Evolutionary conservation across 2,888 invertebrate genomes (phyloP).

Genomic region (Odontocerum albicorne): DNA sequence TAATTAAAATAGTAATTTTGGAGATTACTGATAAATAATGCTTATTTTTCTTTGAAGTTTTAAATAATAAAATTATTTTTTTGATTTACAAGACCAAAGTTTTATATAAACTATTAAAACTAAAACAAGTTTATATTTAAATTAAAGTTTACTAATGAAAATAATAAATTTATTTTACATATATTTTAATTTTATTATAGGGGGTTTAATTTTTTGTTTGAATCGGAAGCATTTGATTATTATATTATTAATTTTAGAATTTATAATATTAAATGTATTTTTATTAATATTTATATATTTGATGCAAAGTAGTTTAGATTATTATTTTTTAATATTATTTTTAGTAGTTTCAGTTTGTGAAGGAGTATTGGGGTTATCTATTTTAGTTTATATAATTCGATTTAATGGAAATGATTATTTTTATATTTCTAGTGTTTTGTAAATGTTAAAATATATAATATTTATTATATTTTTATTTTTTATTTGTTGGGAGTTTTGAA

Average conservation of each 20-base stretch:
- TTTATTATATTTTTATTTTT: conserved; percentile 55
- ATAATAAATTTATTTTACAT: conserved; percentile 48
- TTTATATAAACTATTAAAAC: conserved; percentile 69
- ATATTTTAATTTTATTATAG: conserved; percentile 54
- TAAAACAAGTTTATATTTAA: no score
- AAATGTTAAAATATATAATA: conserved; percentile 61
- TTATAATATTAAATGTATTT: conserved; percentile 61
- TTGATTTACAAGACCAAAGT: conserved; percentile 71
- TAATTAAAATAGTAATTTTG: conserved; percentile 70
- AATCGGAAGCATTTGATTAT: conserved; percentile 62
- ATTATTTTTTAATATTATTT: conserved; percentile 63
- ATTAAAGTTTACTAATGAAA: no score
- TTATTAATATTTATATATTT: conserved; percentile 54
- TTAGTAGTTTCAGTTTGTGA: conserved; percentile 67
- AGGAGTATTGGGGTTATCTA: conserved; percentile 62
- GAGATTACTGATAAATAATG: conserved; percentile 64
- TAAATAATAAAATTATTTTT: conserved; percentile 59
- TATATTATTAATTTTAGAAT: conserved; percentile 62
- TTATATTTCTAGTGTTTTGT: conserved; percentile 58
- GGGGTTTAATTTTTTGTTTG: conserved; percentile 56
- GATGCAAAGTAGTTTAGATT: conserved; percentile 50
- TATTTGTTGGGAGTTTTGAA: conserved; percentile 56
- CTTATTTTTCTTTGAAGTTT: conserved; percentile 62
- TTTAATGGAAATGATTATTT: conserved; percentile 66
- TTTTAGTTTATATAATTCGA: conserved; percentile 64